These are phyloP conservation scores for Malachius bipustulatus DNA, from an alignment of 2,888 invertebrate genomes.

Conservation along the genomic window DNA sequence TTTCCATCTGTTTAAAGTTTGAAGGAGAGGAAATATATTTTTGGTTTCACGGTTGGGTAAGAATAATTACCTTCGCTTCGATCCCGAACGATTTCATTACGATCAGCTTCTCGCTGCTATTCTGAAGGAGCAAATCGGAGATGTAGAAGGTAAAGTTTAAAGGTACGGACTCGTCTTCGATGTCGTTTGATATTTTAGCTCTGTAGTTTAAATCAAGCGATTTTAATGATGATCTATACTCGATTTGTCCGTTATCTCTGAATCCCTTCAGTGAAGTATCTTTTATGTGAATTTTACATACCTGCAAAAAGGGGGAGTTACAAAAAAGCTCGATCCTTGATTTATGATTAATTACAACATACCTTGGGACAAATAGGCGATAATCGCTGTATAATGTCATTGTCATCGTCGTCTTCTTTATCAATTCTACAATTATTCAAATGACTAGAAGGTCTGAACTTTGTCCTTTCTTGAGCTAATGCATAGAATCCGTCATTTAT, in stretches of 20 bases:
- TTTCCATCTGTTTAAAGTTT: no score
- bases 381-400: conserved; percentile 49
- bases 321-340: no score
- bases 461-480: conserved; percentile 37
- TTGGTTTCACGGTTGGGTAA: conserved; percentile 7
- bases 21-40: conserved; percentile 21
- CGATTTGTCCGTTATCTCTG: conserved; percentile 55
- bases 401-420: conserved; percentile 36
- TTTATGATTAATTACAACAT: conserved; percentile 14
- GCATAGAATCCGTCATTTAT: conserved; percentile 48
- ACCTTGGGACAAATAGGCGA: conserved; percentile 75
- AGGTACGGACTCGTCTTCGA: conserved; percentile 31
- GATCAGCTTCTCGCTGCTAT: conserved; percentile 45
- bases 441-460: no score
- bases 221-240: conserved; percentile 49
- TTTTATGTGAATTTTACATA: conserved; percentile 57
- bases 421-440: conserved; percentile 9
- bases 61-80: conserved; percentile 48
- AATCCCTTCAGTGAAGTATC: conserved; percentile 57
- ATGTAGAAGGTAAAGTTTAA: conserved; percentile 52
- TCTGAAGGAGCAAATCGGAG: conserved; percentile 50
- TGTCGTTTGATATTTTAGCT: conserved; percentile 24
- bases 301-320: conserved; percentile 43
- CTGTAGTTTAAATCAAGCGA: conserved; percentile 28
- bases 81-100: conserved; percentile 46